Percentiles rank a stretch among this genome's conserved stretches.
Evolutionary conservation across 2,113 vertebrate species (phyloP).

Genomic region (Carettochelys insculpta): DNA sequence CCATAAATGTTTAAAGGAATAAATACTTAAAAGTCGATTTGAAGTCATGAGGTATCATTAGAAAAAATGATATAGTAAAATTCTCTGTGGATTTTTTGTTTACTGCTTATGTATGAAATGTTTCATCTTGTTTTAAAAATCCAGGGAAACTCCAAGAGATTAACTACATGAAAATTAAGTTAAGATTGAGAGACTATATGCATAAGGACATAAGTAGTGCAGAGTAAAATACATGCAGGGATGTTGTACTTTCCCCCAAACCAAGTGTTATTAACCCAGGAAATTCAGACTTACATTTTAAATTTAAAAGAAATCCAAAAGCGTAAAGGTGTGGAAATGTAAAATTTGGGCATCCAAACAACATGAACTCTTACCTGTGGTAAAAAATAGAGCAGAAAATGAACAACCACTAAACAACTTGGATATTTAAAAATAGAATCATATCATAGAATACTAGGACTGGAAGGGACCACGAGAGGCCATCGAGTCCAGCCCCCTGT

Average conservation of each 20-base stretch:
- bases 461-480: no score
- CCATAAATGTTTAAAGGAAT: not conserved
- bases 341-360: not conserved
- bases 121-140: not conserved
- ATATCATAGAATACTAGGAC: no score
- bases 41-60: not conserved
- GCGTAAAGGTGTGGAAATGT: not conserved
- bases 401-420: not conserved
- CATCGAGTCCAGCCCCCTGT: no score
- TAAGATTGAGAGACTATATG: not conserved
- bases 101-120: not conserved
- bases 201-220: not conserved
- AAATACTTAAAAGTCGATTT: not conserved
- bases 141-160: not conserved
- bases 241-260: not conserved
- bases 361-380: not conserved
- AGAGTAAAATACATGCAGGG: not conserved
- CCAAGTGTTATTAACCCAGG: not conserved
- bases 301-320: not conserved
- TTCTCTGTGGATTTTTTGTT: not conserved
- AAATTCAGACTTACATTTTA: not conserved
- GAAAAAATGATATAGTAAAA: not conserved
- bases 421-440: no score
- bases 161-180: not conserved
- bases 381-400: not conserved